Percentiles rank a stretch among this genome's conserved stretches.
Conservation (phyloP, 2,888 invertebrate genomes). For the Agrotis segetum region DNA sequence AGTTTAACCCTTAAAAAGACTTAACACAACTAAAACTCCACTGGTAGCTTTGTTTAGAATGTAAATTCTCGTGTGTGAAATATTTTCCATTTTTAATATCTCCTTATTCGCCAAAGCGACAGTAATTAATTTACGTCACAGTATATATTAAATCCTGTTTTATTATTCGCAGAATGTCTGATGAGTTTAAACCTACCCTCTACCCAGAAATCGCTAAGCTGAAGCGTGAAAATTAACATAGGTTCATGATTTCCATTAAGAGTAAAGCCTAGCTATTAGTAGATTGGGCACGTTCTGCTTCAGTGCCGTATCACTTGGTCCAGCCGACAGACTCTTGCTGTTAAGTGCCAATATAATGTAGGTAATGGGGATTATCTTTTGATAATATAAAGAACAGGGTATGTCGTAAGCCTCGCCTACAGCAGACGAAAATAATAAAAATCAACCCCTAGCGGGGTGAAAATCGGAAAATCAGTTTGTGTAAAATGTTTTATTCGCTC, state of each 20-base stretch:
- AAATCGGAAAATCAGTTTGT: no score
- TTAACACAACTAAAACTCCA: neutral
- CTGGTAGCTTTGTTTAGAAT: neutral
- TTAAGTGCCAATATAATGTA: constrained; percentile 19
- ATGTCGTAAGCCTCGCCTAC: no score
- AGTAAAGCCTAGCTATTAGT: constrained; percentile 43
- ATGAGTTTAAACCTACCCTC: neutral
- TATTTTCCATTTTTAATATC: constrained; percentile 1
- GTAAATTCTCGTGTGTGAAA: neutral
- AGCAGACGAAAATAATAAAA: no score
- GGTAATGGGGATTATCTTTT: no score
- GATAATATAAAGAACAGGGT: no score
- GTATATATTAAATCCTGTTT: constrained; percentile 5
- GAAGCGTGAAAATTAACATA: constrained; percentile 31
- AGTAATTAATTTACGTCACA: neutral
- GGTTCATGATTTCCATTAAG: constrained; percentile 46
- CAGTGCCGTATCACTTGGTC: constrained; percentile 10
- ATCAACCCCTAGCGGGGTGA: no score
- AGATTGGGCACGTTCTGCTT: constrained; percentile 41
- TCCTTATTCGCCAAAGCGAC: neutral
- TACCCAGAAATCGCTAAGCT: constrained; percentile 30
- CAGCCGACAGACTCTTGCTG: constrained; percentile 2
- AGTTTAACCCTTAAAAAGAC: neutral
- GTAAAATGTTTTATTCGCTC: no score
- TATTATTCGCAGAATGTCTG: neutral